A percentile compares a stretch with the other conserved stretches of the same genome.
phyloP scores from a whole-genome alignment of 2,888 invertebrate genomes.

The Xanthorhoe spadicearia region DNA sequence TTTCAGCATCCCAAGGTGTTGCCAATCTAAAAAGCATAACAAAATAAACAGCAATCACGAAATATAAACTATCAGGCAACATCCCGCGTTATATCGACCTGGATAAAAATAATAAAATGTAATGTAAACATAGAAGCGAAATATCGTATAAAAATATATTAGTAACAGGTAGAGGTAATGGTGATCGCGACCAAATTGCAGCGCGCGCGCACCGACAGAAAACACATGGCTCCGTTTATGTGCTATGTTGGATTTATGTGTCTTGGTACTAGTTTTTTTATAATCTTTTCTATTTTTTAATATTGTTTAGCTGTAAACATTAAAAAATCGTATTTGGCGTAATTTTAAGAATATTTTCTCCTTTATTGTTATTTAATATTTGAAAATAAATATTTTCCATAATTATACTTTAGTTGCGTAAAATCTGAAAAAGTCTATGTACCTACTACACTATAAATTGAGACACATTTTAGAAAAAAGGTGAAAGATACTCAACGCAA shows the following conservation, averaged over 20 bases:
- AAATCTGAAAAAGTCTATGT: too few relatives aligned
- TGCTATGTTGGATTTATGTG: slow-evolving; percentile 23
- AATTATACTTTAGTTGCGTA: too few relatives aligned
- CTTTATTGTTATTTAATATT: too few relatives aligned
- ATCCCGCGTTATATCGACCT: slow-evolving; percentile 42
- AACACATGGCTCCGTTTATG: slow-evolving; percentile 74
- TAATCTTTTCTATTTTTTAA: too few relatives aligned
- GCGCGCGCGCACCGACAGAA: slow-evolving; percentile 69
- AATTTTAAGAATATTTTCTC: too few relatives aligned
- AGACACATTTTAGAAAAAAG: too few relatives aligned
- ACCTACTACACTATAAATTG: too few relatives aligned
- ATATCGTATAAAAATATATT: slow-evolving; percentile 74
- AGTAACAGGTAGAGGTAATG: slow-evolving; percentile 67
- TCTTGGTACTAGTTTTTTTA: slow-evolving; percentile 51
- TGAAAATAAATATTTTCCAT: too few relatives aligned
- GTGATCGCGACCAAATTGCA: slow-evolving; percentile 73
- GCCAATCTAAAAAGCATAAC: slow-evolving; percentile 20
- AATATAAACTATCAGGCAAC: slow-evolving; percentile 36
- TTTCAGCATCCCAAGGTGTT: slow-evolving; percentile 20
- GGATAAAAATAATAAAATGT: slow-evolving; percentile 44
- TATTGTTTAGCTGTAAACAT: too few relatives aligned
- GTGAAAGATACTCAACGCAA: too few relatives aligned
- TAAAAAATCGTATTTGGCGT: too few relatives aligned
- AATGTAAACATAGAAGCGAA: slow-evolving; percentile 53
- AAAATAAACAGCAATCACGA: slow-evolving; percentile 31